Percentiles rank a stretch among this genome's conserved stretches.
These are phyloP conservation scores for Sphaeramia orbicularis DNA, from an alignment of 2,797 vertebrate genomes.

Conservation along the genomic window DNA sequence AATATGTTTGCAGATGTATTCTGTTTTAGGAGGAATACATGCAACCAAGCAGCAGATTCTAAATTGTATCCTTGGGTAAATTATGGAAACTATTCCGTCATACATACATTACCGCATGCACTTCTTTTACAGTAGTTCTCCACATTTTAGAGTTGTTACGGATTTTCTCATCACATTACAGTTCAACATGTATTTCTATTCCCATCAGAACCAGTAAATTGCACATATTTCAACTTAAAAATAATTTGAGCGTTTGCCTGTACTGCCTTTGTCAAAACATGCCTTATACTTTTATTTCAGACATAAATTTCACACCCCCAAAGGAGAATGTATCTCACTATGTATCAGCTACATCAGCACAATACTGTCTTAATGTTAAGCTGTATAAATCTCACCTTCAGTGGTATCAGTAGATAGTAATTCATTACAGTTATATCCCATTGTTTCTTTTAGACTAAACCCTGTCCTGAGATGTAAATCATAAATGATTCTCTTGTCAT, in stretches of 20 bases:
- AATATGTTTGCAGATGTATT: constrained; percentile 22
- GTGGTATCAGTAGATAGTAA: constrained; percentile 34
- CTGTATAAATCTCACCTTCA: constrained; percentile 7
- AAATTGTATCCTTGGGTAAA: neutral
- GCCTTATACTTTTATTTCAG: neutral
- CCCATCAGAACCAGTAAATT: constrained; percentile 35
- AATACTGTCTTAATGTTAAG: constrained; percentile 19
- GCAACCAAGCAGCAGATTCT: constrained; percentile 24
- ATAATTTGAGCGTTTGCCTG: constrained; percentile 15
- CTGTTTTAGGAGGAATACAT: constrained; percentile 14
- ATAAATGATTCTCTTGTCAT: constrained; percentile 1
- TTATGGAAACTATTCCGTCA: constrained; percentile 24
- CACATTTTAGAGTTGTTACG: constrained; percentile 45
- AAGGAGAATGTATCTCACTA: neutral
- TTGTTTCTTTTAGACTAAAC: constrained; percentile 33
- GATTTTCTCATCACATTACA: constrained; percentile 30
- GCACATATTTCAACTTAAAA: constrained; percentile 35
- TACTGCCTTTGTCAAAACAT: neutral
- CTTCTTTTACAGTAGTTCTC: constrained; percentile 57
- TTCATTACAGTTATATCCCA: constrained; percentile 16
- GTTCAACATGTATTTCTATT: constrained; percentile 16
- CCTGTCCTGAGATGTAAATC: constrained; percentile 4
- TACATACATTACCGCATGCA: constrained; percentile 47
- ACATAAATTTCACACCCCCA: too few relatives aligned
- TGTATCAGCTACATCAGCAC: constrained; percentile 35